Base-by-base conservation (phyloP, 2,888 invertebrate species). In the Archaeoteleia sp. region DNA sequence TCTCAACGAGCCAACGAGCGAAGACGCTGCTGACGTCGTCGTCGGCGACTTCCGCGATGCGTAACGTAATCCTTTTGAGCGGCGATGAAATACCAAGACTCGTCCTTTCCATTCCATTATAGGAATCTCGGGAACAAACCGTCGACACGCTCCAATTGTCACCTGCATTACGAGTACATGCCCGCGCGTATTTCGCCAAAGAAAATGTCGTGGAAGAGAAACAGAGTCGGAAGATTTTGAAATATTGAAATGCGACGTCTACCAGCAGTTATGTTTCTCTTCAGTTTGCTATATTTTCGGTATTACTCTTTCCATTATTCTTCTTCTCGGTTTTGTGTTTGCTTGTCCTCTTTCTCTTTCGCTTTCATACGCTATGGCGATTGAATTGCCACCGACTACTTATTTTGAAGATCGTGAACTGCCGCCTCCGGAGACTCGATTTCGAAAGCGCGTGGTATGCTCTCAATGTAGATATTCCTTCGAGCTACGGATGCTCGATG, bases 181-280 rank as follows among this genome's bases (percentile, higher is more conserved):
- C 42, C n/a, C 37, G 32, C 51, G 42, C 40, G 53, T 48, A 70
- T 66, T 25, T 57, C 30, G 35, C 23, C 37, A 57, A 69, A 60
- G 67, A 69, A 71, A 58, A 71, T 51, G 63, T 71, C 68, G 62
- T 46, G 66, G 42, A 58, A 48, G 55, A 48, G 67, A 60, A 42
- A 60, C 65, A 53, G 58, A 72, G 66, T 65, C 58, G 46, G 63
- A 54, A 71, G 73, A 75, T 75, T 77, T 73, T 78, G 78, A 79
- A 81, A 82, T 82, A 81, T 82, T 81, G 78, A 80, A 82, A 78
- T 70, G 75, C 72, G 67, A 77, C 73, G 72, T 75, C 73, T 57
- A 37, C 40, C 71, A 63, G 60, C 60, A 58, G 67, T 66, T 66
- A 46, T 48, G 63, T 63, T 51, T 62, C 62, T 63, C 69, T 69